These are phyloP conservation scores for Sardina pilchardus DNA, from an alignment of 2,113 vertebrate species.

Conservation along the genomic window DNA sequence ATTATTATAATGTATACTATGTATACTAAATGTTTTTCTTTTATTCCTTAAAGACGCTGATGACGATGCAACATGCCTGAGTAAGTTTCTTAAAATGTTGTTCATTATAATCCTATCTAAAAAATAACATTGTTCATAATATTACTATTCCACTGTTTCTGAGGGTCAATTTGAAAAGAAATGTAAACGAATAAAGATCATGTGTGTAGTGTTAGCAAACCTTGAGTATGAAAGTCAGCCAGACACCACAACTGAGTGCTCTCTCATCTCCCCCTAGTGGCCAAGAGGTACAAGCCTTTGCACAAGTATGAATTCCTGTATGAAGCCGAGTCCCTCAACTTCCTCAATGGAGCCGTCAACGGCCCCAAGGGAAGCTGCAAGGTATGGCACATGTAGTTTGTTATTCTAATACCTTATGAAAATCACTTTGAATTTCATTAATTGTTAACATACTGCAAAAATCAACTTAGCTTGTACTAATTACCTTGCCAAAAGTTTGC, in stretches of 20 bases:
- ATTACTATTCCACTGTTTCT: neutral
- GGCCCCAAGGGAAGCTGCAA: slow-evolving; percentile 84
- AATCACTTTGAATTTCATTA: neutral
- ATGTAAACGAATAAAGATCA: neutral
- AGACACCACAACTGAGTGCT: slow-evolving; percentile 4
- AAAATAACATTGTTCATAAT: no score
- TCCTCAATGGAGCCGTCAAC: slow-evolving; percentile 76
- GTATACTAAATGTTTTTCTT: no score
- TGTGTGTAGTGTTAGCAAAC: neutral
- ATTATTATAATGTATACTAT: no score
- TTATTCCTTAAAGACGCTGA: neutral
- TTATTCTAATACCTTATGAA: neutral
- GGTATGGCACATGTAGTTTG: slow-evolving; percentile 54
- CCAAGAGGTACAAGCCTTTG: slow-evolving; percentile 81
- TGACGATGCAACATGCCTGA: neutral
- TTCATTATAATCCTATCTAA: neutral
- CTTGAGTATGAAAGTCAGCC: neutral
- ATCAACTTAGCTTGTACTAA: neutral
- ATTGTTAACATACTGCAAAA: neutral
- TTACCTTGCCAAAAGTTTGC: neutral
- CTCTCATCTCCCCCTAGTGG: slow-evolving; percentile 61
- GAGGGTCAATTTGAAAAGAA: no score
- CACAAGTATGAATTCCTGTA: slow-evolving; percentile 87
- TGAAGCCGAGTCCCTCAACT: slow-evolving; percentile 83
- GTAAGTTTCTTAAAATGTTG: no score